phyloP scores from a whole-genome alignment of 2,888 invertebrate species.

The Pantelozetes paolii region DNA sequence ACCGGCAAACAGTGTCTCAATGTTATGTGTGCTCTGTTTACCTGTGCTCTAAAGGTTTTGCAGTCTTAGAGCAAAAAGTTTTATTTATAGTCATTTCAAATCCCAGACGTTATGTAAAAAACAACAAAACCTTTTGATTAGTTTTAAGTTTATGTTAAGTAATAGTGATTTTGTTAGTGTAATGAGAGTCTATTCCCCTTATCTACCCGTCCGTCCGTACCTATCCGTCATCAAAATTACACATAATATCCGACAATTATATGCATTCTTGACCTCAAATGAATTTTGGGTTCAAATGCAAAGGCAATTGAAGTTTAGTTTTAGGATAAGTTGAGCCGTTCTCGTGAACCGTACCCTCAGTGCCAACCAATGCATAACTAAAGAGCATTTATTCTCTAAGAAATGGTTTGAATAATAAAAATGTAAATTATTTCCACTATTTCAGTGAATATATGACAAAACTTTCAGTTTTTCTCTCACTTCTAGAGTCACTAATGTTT shows the following conservation, averaged over 20 bases:
- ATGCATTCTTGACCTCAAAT: constrained; percentile 33
- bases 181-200: background rate
- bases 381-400: background rate
- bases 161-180: background rate
- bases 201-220: background rate
- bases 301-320: background rate
- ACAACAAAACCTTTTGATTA: constrained; percentile 31
- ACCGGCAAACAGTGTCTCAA: background rate
- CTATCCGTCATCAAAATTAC: background rate
- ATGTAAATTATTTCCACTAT: constrained; percentile 17
- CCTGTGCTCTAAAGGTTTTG: background rate
- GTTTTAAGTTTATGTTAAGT: background rate
- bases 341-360: background rate
- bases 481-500: background rate
- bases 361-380: constrained; percentile 29
- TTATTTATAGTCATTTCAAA: constrained; percentile 13
- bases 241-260: constrained; percentile 21
- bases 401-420: constrained; percentile 23
- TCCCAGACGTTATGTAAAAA: background rate
- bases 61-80: background rate
- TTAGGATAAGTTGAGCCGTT: background rate
- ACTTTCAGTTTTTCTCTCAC: background rate
- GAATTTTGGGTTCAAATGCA: background rate
- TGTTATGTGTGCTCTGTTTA: constrained; percentile 25
- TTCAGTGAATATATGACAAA: background rate